phyloP scores from a whole-genome alignment of 2,888 invertebrate genomes.

The Myopa testacea region DNA sequence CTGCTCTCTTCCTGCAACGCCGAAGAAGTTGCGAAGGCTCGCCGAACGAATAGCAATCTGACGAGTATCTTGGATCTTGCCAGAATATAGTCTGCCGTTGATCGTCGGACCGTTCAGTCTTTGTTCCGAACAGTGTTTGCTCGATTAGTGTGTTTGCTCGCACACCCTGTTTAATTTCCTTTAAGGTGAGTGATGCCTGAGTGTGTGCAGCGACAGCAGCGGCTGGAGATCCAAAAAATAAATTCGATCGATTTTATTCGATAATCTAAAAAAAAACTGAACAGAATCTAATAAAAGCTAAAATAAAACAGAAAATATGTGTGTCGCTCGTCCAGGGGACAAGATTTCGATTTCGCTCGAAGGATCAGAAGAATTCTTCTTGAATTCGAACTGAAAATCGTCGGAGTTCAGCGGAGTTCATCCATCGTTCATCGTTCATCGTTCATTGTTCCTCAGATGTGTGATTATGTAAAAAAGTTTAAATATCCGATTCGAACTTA shows the following conservation, averaged over 20 bases:
- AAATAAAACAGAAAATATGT: constrained; percentile 13
- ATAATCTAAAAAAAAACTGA: neutral
- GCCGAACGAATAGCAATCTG: constrained; percentile 59
- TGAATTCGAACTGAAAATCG: too few species aligned
- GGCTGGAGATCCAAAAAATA: constrained; percentile 30
- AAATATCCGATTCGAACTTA: constrained; percentile 4
- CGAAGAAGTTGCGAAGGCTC: constrained; percentile 41
- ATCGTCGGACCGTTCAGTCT: constrained; percentile 70
- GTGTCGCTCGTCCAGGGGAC: too few species aligned
- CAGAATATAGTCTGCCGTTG: constrained; percentile 69
- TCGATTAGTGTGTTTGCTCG: constrained; percentile 67
- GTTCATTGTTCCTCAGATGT: neutral
- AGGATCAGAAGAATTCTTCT: too few species aligned
- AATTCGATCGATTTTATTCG: neutral
- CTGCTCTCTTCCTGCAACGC: constrained; percentile 20
- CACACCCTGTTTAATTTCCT: constrained; percentile 67
- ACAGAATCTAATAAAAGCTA: constrained; percentile 16
- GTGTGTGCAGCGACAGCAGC: constrained; percentile 46
- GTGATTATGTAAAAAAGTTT: constrained; percentile 28
- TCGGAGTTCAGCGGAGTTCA: too few species aligned
- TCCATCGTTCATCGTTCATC: neutral
- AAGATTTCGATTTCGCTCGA: too few species aligned
- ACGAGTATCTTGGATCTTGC: constrained; percentile 50
- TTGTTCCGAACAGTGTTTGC: constrained; percentile 66
- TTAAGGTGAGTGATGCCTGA: constrained; percentile 67